A percentile compares a stretch with the other conserved stretches of the same genome.
phyloP scores from a whole-genome alignment of 2,888 invertebrate species.

The Beris chalybata region DNA sequence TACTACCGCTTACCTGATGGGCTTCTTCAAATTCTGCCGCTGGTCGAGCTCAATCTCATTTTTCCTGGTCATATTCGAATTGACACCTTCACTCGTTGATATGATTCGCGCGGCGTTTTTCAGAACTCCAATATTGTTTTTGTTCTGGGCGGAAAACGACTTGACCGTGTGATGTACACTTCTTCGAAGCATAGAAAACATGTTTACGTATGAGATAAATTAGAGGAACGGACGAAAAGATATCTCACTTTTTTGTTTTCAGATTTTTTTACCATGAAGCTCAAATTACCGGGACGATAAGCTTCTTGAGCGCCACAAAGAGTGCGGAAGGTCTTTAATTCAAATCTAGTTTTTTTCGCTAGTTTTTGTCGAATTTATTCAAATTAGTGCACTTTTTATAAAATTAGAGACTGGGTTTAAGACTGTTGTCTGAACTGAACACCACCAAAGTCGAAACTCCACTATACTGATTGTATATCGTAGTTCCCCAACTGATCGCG shows the following conservation, averaged over 20 bases:
- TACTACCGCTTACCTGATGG: constrained; percentile 45
- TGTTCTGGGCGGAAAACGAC: constrained; percentile 18
- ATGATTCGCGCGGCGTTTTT: constrained; percentile 38
- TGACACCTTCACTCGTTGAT: constrained; percentile 49
- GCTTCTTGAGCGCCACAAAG: neutral
- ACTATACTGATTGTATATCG: no score
- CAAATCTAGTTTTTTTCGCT: constrained; percentile 1
- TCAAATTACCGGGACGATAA: neutral
- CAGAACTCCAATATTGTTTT: no score
- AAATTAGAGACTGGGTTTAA: no score
- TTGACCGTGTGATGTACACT: no score
- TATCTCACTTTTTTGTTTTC: neutral
- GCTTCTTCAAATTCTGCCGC: constrained; percentile 49
- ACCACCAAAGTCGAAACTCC: constrained; percentile 7
- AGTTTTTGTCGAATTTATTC: neutral
- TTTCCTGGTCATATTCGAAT: constrained; percentile 47
- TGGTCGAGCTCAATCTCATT: constrained; percentile 47
- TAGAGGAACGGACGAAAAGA: neutral
- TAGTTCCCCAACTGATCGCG: no score
- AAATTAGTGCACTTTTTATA: no score
- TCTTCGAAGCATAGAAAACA: constrained; percentile 47
- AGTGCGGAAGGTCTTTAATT: neutral
- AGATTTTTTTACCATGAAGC: no score
- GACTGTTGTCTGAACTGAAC: neutral
- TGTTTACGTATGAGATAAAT: constrained; percentile 35